Base-by-base conservation (phyloP, 2,888 invertebrate species). In the Tethea ocularis region DNA sequence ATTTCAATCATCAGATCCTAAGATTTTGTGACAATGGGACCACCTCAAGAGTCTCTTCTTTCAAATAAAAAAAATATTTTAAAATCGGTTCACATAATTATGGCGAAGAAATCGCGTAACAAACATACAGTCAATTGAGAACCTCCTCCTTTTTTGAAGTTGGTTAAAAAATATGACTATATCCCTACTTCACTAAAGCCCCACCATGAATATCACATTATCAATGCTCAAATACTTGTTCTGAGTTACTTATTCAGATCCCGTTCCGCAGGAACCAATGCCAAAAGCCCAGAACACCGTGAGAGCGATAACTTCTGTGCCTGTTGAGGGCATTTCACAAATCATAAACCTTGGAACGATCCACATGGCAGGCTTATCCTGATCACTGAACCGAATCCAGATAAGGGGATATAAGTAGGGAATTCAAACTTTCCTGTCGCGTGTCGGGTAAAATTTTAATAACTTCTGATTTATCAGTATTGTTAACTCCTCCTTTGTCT, bases 301-400 rank as follows among this genome's bases (percentile, higher is more conserved):
- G 58, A 61, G 59, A 60, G 57, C 68, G 68, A 69, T 70, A 71
- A 70, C 61, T 64, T 63, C 58, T 63, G 61, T 66, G 62, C 66
- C 60, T 71, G 69, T 71, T 73, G 72, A 68, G 71, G 58, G 67
- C 70, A 74, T 75, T 75, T 75, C 65, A 75, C 75, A 74, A 72
- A 73, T 72, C 75, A 74, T 74, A 73, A 72, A 74, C 58, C 51
- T 56, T 57, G 58, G 65, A 68, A 20, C 20, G 20, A 52, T 51
- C 38, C 52, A 57, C 56, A 56, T 56, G 46, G 41, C 46, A 46
- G 56, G 52, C 67, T 69, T 66, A 66, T 57, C 59, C 57, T 57
- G 58, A 56, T 64, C 72, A 72, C 59, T 71, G 69, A 68, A 55
- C 68, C 61, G 70, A 55, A 63, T 62, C 46, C 38, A 54, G 54